These are phyloP conservation scores for Diplodus puntazzo DNA, from an alignment of 2,797 vertebrate genomes.

Conservation along the genomic window DNA sequence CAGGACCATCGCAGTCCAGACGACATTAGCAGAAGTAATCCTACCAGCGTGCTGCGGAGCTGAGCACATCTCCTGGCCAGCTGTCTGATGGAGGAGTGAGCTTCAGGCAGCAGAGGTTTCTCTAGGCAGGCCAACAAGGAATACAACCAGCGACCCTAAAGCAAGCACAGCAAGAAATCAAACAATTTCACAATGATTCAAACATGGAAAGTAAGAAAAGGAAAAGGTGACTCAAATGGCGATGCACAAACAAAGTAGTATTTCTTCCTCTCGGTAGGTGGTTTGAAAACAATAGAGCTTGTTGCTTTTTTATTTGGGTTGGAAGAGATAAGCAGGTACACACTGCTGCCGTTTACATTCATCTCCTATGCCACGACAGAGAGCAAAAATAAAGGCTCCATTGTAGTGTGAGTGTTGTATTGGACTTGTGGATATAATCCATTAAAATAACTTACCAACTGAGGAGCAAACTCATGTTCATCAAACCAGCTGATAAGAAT, in stretches of 20 bases:
- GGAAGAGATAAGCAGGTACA: too few relatives aligned
- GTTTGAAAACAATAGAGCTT: neutral
- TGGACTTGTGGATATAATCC: neutral
- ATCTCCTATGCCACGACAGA: too few relatives aligned
- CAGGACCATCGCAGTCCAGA: neutral
- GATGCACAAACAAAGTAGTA: neutral
- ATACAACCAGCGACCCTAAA: slow-evolving; percentile 95
- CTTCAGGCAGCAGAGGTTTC: slow-evolving; percentile 96
- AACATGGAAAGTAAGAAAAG: neutral
- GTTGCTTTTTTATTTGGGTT: too few relatives aligned
- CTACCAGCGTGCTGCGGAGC: slow-evolving; percentile 86
- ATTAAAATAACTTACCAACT: slow-evolving; percentile 78
- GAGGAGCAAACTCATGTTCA: slow-evolving; percentile 88
- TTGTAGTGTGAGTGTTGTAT: neutral
- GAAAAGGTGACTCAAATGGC: neutral
- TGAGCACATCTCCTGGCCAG: slow-evolving; percentile 94
- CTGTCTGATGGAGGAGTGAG: slow-evolving; percentile 96
- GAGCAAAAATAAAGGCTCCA: neutral
- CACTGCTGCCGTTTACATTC: too few relatives aligned
- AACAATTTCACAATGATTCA: neutral
- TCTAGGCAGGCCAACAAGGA: slow-evolving; percentile 94
- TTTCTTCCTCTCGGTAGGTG: neutral
- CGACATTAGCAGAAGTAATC: neutral
- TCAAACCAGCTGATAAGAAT: slow-evolving; percentile 94
- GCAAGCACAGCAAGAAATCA: slow-evolving; percentile 57